phyloP scores from a whole-genome alignment of 2,797 vertebrate species.

The Smutsia temminckii region DNA sequence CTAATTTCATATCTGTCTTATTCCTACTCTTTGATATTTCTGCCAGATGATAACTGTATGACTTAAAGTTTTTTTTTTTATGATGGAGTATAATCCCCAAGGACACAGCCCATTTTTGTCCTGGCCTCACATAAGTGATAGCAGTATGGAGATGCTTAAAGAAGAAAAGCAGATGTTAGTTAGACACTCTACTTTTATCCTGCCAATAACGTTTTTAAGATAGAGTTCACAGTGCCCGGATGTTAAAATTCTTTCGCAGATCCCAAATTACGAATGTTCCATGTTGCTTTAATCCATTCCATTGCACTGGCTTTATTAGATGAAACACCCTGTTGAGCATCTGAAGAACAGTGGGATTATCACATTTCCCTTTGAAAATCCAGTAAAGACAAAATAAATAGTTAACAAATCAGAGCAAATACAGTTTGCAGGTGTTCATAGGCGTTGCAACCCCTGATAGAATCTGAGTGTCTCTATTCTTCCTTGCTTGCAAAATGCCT shows the following conservation, averaged over 20 bases:
- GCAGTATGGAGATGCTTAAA: conserved; percentile 37
- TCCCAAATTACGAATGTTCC: conserved; percentile 84
- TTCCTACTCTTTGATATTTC: conserved; percentile 13
- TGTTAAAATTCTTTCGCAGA: conserved; percentile 84
- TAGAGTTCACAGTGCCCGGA: conserved; percentile 71
- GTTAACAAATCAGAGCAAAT: conserved; percentile 84
- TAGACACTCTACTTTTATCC: conserved; percentile 79
- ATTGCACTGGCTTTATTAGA: conserved; percentile 85
- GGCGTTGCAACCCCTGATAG: conserved; percentile 54
- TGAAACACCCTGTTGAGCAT: conserved; percentile 83
- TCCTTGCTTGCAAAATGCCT: conserved; percentile 79
- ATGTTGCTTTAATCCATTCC: conserved; percentile 86
- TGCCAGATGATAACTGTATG: not conserved
- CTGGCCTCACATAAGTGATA: not conserved
- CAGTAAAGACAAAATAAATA: conserved; percentile 86
- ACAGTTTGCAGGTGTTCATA: conserved; percentile 82
- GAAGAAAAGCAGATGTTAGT: conserved; percentile 80
- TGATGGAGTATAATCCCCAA: not conserved
- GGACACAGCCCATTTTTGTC: not conserved
- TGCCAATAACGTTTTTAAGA: conserved; percentile 78
- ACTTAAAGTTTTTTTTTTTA: not conserved
- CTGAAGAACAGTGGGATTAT: conserved; percentile 85
- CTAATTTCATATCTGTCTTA: conserved; percentile 22
- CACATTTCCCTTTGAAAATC: conserved; percentile 85
- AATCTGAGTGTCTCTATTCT: conserved; percentile 73